These are phyloP conservation scores for Coryphaenoides rupestris DNA, from an alignment of 2,113 vertebrate genomes.

Conservation along the genomic window DNA sequence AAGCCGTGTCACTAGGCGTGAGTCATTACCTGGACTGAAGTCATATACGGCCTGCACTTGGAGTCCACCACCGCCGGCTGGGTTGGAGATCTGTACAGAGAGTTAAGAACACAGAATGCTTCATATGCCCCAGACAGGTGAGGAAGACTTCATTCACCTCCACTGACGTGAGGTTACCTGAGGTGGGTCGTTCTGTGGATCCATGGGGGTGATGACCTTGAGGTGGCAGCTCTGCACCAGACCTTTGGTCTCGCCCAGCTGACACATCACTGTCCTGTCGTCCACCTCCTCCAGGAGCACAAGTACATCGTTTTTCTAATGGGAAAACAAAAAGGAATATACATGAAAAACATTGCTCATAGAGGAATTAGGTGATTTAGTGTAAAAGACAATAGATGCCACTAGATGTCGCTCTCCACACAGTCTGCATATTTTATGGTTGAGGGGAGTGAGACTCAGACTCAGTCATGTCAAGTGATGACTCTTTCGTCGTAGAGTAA, in stretches of 20 bases:
- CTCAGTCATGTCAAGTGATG: too few relatives aligned
- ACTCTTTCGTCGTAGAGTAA: too few relatives aligned
- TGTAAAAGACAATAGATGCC: too few relatives aligned
- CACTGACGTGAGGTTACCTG: slow-evolving; percentile 44
- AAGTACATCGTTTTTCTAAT: slow-evolving; percentile 77
- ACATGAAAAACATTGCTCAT: too few relatives aligned
- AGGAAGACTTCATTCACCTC: neutral
- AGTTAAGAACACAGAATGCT: slow-evolving; percentile 10
- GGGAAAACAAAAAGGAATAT: neutral
- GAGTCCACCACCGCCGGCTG: slow-evolving; percentile 44
- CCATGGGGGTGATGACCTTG: slow-evolving; percentile 77
- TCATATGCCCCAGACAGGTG: too few relatives aligned
- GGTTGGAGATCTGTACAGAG: slow-evolving; percentile 36
- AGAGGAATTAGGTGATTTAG: neutral
- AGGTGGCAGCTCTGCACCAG: slow-evolving; percentile 69
- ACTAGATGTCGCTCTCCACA: neutral
- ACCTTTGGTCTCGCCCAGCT: slow-evolving; percentile 69
- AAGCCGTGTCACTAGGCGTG: too few relatives aligned
- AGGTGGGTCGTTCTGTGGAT: slow-evolving; percentile 1
- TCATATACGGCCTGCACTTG: slow-evolving; percentile 83
- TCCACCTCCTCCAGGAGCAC: slow-evolving; percentile 71
- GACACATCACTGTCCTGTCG: slow-evolving; percentile 75
- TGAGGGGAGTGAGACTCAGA: too few relatives aligned
- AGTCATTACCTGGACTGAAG: slow-evolving; percentile 80
- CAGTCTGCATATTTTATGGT: too few relatives aligned